Evolutionary conservation across 2,113 vertebrate species (phyloP), one percentile per base, ranked within the genome.

Genomic region (Callocephalon fimbriatum): DNA sequence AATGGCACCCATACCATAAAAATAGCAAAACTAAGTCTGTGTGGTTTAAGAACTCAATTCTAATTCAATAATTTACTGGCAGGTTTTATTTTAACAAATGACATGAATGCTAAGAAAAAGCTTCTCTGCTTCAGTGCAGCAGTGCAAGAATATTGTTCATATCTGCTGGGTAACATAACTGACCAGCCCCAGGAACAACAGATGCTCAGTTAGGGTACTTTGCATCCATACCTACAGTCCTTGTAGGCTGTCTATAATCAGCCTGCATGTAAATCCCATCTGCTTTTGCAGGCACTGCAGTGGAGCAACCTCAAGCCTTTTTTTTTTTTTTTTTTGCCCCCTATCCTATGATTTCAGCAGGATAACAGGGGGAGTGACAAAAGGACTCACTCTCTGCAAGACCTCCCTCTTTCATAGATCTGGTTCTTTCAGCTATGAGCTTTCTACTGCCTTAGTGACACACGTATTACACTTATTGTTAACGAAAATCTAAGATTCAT

Each of bases 401-500:
- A 58, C 54, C 32, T 58, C 20, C 54, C 32, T 58, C 32, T 58
- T 35, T 58, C 56, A 35, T 35, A 58, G 32, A 23, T 35, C 32
- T 37, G 26, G 44, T 62, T 77, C 63, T 81, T 86, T 68, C 81
- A 59, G 26, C 63, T 63, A 3, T 80, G 47, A 92, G 44, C 20
- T 73, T 95, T 75, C 44, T 63, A 16, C 75, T 87, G 40, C 51
- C 26, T 65, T 68, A 61, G 37, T 83, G 59, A 40, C 37, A 58
- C 32, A 66, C 0, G 35, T 31, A 26, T 62, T 92, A 32, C n/a
- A 23, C 23, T 63, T 51, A 42, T 61, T 84, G 44, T 61, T 83
- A 93, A 63, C 51, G 62, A 77, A 90, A 94, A 90, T 56, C 42
- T 67, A 81, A 71, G 77, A 74, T 84, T 80, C 31, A 16, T 62